Percentiles rank a stretch among this genome's conserved stretches.
Conservation (phyloP, 2,888 invertebrate species). For the Eupithecia pulchellata region DNA sequence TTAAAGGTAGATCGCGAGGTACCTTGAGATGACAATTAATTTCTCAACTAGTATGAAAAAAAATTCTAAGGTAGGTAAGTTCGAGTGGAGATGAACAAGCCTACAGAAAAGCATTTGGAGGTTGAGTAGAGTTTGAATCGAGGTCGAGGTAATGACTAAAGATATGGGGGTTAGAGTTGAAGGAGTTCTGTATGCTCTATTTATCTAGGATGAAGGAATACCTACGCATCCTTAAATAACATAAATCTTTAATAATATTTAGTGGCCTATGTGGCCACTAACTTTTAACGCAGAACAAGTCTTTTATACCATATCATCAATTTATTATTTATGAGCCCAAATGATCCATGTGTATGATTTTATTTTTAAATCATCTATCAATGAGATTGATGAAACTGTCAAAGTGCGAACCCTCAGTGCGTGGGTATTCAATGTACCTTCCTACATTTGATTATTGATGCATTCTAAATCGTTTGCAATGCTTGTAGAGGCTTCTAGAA, state of each 20-base stretch:
- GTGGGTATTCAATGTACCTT: constrained; percentile 11
- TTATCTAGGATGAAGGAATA: not conserved
- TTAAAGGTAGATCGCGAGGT: no score
- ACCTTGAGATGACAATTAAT: no score
- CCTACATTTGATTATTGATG: constrained; percentile 13
- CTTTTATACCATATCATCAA: not conserved
- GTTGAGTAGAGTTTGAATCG: no score
- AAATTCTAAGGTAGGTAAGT: no score
- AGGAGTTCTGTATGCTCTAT: not conserved
- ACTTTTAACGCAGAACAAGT: not conserved
- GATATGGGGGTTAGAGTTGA: not conserved
- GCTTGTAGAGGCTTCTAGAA: constrained; percentile 9
- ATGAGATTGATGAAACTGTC: not conserved
- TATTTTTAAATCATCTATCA: not conserved
- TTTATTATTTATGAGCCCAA: no score
- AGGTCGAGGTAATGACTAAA: no score
- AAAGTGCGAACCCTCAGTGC: not conserved
- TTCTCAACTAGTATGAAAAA: no score
- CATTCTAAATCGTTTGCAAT: constrained; percentile 7
- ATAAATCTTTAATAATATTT: not conserved
- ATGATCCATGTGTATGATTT: not conserved
- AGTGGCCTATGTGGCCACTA: not conserved
- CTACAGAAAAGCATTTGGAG: no score
- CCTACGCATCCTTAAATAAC: not conserved
- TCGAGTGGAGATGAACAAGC: no score